Conservation (phyloP, 2,888 invertebrate species). For the Pseudanteris insignis region DNA sequence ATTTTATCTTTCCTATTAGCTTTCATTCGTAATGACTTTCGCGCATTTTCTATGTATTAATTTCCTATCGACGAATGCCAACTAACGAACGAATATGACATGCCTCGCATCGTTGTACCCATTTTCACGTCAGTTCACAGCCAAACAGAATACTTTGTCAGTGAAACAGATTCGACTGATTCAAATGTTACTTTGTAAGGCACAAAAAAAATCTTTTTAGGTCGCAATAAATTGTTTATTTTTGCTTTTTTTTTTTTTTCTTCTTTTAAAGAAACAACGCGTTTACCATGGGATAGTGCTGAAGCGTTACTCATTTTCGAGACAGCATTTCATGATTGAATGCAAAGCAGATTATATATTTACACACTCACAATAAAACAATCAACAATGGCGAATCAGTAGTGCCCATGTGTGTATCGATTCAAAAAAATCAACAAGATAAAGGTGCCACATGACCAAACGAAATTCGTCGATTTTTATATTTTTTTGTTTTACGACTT, state of each 20-base stretch:
- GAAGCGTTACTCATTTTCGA: constrained; percentile 46
- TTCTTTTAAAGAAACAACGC: constrained; percentile 7
- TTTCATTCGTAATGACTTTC: too few relatives aligned
- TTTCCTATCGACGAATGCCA: constrained; percentile 9
- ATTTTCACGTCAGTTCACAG: background rate
- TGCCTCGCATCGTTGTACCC: constrained; percentile 15
- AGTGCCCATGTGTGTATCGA: constrained; percentile 3
- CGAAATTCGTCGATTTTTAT: too few relatives aligned
- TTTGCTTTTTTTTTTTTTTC: too few relatives aligned
- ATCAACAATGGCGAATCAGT: background rate
- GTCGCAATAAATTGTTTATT: constrained; percentile 4
- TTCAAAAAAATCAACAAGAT: too few relatives aligned
- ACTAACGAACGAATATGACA: constrained; percentile 10
- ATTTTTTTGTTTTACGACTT: too few relatives aligned
- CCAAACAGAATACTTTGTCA: background rate
- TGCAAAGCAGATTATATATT: background rate
- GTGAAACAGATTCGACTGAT: constrained; percentile 2
- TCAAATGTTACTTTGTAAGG: constrained; percentile 12
- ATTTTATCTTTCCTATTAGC: constrained; percentile 7
- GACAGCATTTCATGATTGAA: constrained; percentile 5
- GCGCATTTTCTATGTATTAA: too few relatives aligned
- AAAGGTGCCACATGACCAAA: too few relatives aligned
- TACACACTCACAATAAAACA: background rate
- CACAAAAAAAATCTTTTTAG: constrained; percentile 16
- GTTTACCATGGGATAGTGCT: constrained; percentile 16